phyloP scores from a whole-genome alignment of 1,140 invertebrate genomes.

The Hylaeus anthracinus region DNA sequence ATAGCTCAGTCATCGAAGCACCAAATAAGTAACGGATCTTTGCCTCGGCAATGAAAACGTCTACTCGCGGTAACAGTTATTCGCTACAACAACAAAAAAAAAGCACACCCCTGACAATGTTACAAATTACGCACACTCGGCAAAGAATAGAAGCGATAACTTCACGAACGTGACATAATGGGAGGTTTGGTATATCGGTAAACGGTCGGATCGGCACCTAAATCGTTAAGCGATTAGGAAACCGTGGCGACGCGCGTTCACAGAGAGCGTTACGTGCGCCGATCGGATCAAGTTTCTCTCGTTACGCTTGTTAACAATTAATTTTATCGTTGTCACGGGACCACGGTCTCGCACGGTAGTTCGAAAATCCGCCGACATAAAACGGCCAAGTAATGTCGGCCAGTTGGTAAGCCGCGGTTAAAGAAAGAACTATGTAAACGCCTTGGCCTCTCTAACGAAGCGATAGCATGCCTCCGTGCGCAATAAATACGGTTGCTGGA shows the following conservation, averaged over 20 bases:
- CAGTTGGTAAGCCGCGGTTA: slow-evolving; percentile 19
- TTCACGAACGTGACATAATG: no score
- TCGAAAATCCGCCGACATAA: slow-evolving; percentile 38
- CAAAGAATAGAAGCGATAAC: neutral
- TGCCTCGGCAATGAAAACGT: no score
- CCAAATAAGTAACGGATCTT: no score
- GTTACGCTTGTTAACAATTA: slow-evolving; percentile 49
- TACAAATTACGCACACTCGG: no score
- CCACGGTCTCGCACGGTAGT: neutral
- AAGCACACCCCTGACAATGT: no score
- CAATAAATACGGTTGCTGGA: slow-evolving; percentile 49
- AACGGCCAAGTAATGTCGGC: slow-evolving; percentile 29
- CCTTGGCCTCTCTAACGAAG: slow-evolving; percentile 43
- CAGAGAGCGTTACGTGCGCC: slow-evolving; percentile 3
- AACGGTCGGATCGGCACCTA: neutral
- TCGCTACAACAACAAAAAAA: no score
- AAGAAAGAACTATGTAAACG: slow-evolving; percentile 46
- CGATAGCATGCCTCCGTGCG: slow-evolving; percentile 38
- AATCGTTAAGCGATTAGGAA: slow-evolving; percentile 31
- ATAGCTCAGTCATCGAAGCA: no score
- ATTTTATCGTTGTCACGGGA: slow-evolving; percentile 36
- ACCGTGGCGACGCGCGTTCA: slow-evolving; percentile 4
- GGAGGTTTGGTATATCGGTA: neutral
- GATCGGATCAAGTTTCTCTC: slow-evolving; percentile 36
- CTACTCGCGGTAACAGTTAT: no score